Evolutionary conservation across 2,797 vertebrate species (phyloP).

Genomic region (Geotria australis): DNA sequence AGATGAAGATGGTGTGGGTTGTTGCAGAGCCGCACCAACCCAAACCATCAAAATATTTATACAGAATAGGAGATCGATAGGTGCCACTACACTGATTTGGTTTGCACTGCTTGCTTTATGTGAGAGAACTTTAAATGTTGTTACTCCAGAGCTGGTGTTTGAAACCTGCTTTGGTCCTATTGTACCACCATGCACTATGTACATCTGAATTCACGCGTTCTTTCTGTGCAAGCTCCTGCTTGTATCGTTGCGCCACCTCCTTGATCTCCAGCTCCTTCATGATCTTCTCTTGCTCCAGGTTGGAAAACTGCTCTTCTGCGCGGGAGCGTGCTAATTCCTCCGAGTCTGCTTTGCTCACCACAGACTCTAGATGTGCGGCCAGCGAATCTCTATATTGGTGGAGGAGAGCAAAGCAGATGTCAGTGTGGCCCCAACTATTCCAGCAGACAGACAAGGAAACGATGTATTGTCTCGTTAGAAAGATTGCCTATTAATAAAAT

Average conservation of each 20-base stretch:
- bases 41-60: too few species aligned
- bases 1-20: too few species aligned
- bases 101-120: too few species aligned
- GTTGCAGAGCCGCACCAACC: too few species aligned
- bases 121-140: too few species aligned
- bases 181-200: too few species aligned
- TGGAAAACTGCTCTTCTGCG: constrained; percentile 71
- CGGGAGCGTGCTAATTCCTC: constrained; percentile 77
- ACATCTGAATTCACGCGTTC: constrained; percentile 8
- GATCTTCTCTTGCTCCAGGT: constrained; percentile 89
- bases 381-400: constrained; percentile 35
- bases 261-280: constrained; percentile 95
- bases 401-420: background rate
- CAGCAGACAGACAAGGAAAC: background rate
- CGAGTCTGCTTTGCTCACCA: constrained; percentile 64
- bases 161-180: too few species aligned
- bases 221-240: constrained; percentile 60
- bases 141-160: too few species aligned
- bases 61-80: too few species aligned
- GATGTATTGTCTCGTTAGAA: background rate
- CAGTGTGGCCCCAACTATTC: background rate
- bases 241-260: constrained; percentile 73
- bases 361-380: constrained; percentile 48
- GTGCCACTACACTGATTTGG: too few species aligned
- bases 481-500: background rate